Base-by-base conservation (phyloP, 2,888 invertebrate species). In the Saturnia japonica region DNA sequence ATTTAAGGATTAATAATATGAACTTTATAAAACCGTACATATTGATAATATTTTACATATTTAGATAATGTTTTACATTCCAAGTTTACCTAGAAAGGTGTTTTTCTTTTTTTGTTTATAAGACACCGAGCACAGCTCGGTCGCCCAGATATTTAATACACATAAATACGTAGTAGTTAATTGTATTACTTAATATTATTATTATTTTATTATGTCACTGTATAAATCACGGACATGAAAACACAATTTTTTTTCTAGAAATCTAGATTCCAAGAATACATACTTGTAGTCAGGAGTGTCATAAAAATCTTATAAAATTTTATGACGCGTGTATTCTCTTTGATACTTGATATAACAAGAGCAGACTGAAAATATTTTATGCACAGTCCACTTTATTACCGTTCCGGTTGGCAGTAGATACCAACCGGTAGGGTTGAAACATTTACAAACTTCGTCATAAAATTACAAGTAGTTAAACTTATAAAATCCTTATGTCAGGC, bases 401-500 rank as follows among this genome's bases (percentile, higher is more conserved):
- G 57, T 47, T 64, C 66, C 51, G 66, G 34, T 66, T 47, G 40
- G 47, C 40, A 22, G 22, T 7, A n/a, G n/a, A n/a, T n/a, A 64
- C 40, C 62, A 40, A 40, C 64, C 66, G 25, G 47, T 42, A 34
- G 16, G 22, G 12, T 42, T 54, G 67, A 70, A 70, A 70, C 54
- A 54, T 70, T 51, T 67, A 42, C 42, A 42, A 42, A 54, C 45
- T n/a, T 43, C 28, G 43, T 7, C 68, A 70, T 70, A 70, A 70
- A 68, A 68, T 68, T 40, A 40, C 22, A 47, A 70, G 67, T 28
- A 68, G 68, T 62, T 70, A 62, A 67, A 68, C 70, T 60, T 70
- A 57, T 25, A 45, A 43, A 69, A 69, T 66, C 69, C 70, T 62
- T 47, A 68, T 51, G 68, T 68, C 68, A 69, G 66, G 16, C 34